Evolutionary conservation across 2,888 invertebrate genomes (phyloP), one percentile per base, ranked within the genome.

Genomic region (Coenonympha glycerion): DNA sequence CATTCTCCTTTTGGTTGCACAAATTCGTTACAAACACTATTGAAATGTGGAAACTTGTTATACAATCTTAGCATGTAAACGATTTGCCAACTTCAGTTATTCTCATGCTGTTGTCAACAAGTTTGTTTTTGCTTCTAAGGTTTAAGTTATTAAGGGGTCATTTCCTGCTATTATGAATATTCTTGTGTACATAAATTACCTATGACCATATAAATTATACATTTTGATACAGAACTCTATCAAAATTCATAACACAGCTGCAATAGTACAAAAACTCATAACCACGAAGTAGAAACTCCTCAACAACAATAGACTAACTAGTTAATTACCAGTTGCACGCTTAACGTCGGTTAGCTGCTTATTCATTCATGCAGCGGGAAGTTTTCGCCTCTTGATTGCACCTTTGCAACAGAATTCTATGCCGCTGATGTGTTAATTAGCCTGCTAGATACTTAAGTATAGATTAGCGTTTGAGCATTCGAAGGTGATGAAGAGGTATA

Each of bases 301-400:
- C 9, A 21, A 33, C 21, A 31, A 41, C 19, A 34, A 34, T 24
- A 31, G 22, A 47, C 21, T 47, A 44, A 44, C 44, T 44, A 44
- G 34, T 13, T 44, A 37, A 44, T 31, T 44, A 31, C 41, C 11
- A 31, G 22, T 47, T 44, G 30, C 30, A 28, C 41, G 36, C 31
- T 34, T 40, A 40, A 34, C 36, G 44, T 50, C 63, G 63, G 62
- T 58, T 56, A 59, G 52, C 62, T 70, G 64, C 71, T 69, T 70
- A 74, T 66, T 78, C 69, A 77, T 73, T 76, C 68, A 64, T 63
- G 65, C 34, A 16, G 57, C 54, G 61, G 61, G 68, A 73, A 73
- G 69, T 72, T 75, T 67, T 71, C 70, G 63, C 65, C 67, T 68
- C 63, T 67, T 79, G 70, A 81, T 81, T 78, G 73, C 69, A 66